Evolutionary conservation across 2,797 vertebrate genomes (phyloP), one percentile per base, ranked within the genome.

Genomic region (Orientallactaga sibirica): DNA sequence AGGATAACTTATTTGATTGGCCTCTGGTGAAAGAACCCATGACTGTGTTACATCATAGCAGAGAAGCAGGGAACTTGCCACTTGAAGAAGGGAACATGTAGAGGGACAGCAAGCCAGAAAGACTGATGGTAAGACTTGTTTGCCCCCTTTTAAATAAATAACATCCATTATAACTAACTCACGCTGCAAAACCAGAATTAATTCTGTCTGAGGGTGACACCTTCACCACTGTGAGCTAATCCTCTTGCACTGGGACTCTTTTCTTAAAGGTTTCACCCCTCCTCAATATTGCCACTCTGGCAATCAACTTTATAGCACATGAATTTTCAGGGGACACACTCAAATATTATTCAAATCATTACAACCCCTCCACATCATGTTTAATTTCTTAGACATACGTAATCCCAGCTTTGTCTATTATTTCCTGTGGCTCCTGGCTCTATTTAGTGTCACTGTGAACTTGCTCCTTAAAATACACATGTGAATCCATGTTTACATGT

Each of bases 381-480:
- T 75, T 58, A 27, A 61, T 61, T 73, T 11, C 3, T 52, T 67
- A 87, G 29, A 67, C 27, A 25, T 61, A 76, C 27, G 33, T 1
- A 78, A 81, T 77, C 9, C 19, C 11, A n/a, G 16, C 10, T 90
- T 11, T 81, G 27, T 73, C 43, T n/a, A 83, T 75, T 64, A 85
- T 37, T 88, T 78, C 24, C n/a, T 43, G 5, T 91, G 19, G 5
- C 15, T 87, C 22, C 52, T 7, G 78, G 25, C 73, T 94, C 8
- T 10, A 61, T 86, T 76, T 43, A 79, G 7, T 92, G 62, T 62
- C 37, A 90, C 27, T 84, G 27, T 80, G n/a, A 92, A 90, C 37
- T 77, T 37, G 4, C 27, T 87, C 5, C 9, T 87, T 92, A 67
- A 1, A 90, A n/a, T 18, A 79, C 14, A 64, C 7, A 43, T 79